Evolutionary conservation across 2,113 vertebrate species (phyloP).

Genomic region (Xenus cinereus): DNA sequence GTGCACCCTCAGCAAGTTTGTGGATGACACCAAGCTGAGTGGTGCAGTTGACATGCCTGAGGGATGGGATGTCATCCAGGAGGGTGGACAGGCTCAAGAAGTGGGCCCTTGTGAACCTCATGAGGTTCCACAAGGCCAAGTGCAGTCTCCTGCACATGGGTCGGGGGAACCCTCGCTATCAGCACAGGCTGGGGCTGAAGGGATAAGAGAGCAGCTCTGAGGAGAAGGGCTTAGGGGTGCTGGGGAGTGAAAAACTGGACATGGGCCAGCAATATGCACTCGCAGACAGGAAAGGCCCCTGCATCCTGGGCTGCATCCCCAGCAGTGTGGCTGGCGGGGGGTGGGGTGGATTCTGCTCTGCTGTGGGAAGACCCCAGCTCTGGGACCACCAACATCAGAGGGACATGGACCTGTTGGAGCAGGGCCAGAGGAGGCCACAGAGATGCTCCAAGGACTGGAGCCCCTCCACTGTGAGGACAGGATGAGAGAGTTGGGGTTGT

Average conservation of each 20-base stretch:
- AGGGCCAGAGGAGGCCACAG: background rate
- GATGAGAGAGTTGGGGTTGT: background rate
- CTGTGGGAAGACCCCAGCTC: background rate
- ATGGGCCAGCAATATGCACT: accelerated
- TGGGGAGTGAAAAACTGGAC: background rate
- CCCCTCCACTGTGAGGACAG: background rate
- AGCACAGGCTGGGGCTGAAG: background rate
- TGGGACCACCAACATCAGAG: too few relatives aligned
- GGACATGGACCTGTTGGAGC: background rate
- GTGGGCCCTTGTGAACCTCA: background rate
- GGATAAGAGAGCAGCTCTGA: background rate
- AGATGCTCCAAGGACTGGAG: background rate
- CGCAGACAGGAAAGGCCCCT: background rate
- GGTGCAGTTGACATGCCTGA: background rate
- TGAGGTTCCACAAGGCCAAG: background rate
- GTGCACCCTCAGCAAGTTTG: background rate
- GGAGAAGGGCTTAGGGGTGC: background rate
- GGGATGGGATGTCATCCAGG: background rate
- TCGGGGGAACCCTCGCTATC: background rate
- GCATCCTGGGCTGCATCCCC: background rate
- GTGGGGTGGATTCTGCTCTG: background rate
- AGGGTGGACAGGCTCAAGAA: background rate
- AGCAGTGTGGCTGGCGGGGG: background rate
- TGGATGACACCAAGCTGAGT: background rate
- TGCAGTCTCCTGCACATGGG: background rate